Evolutionary conservation across 2,888 invertebrate species (phyloP).

Genomic region (Cheilosia variabilis): DNA sequence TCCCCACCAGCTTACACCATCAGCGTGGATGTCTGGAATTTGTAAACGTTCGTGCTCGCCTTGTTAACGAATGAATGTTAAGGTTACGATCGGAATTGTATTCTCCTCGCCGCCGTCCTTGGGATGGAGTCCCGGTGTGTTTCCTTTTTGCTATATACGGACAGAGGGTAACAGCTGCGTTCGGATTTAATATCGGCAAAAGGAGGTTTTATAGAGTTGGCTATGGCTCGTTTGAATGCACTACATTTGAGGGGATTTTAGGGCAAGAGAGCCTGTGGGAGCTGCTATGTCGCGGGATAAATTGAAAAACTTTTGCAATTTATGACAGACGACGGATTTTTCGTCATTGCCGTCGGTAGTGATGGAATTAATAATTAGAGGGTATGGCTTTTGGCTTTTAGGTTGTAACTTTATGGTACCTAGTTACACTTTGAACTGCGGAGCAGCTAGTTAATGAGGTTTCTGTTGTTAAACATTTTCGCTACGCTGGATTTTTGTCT

Average conservation of each 20-base stretch:
- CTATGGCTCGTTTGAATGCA: constrained; percentile 37
- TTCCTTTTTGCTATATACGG: constrained; percentile 11
- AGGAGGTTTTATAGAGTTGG: constrained; percentile 28
- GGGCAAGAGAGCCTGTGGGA: constrained; percentile 11
- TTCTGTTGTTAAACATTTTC: constrained; percentile 21
- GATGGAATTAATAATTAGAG: constrained; percentile 64
- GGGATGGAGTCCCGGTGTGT: constrained; percentile 6
- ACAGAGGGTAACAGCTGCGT: constrained; percentile 34
- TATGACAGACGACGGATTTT: constrained; percentile 68
- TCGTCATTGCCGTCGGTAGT: constrained; percentile 50
- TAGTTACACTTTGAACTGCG: constrained; percentile 31
- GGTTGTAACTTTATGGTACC: constrained; percentile 20
- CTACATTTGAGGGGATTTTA: constrained; percentile 50
- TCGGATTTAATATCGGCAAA: constrained; percentile 40
- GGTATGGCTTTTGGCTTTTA: constrained; percentile 29
- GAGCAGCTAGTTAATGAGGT: constrained; percentile 42
- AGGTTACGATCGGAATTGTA: constrained; percentile 60
- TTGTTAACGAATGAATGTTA: constrained; percentile 65
- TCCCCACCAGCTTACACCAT: constrained; percentile 61
- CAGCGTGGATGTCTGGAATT: constrained; percentile 45
- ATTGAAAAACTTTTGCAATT: constrained; percentile 73
- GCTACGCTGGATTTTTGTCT: background rate
- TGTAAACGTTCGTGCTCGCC: constrained; percentile 54
- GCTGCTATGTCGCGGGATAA: constrained; percentile 31
- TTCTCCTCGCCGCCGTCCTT: background rate